A percentile compares a stretch with the other conserved stretches of the same genome.
Conservation (phyloP, 2,113 vertebrate genomes). For the Clarias gariepinus region DNA sequence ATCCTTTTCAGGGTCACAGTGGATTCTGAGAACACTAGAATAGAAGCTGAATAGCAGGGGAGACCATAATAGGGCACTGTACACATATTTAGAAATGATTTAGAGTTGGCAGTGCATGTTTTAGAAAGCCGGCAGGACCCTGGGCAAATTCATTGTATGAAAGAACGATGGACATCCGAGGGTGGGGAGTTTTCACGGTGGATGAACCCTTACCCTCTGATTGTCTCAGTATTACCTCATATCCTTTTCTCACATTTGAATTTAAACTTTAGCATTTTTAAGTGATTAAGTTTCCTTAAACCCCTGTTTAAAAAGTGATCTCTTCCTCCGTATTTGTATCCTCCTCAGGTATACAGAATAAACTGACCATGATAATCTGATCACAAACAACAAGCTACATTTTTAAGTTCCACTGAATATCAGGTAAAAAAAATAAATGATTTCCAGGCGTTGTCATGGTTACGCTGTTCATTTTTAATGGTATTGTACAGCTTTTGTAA, state of each 20-base stretch:
- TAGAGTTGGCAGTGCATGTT: background rate
- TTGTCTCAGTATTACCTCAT: too few relatives aligned
- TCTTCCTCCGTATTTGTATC: background rate
- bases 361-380: background rate
- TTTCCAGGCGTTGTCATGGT: constrained; percentile 26
- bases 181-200: too few relatives aligned
- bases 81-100: background rate
- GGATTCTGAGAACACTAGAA: background rate
- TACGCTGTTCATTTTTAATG: background rate
- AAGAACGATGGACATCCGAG: too few relatives aligned
- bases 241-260: background rate
- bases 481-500: background rate
- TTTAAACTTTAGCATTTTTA: too few relatives aligned
- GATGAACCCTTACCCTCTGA: too few relatives aligned
- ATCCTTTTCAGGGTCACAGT: background rate
- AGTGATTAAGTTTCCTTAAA: background rate
- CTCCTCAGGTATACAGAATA: background rate
- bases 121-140: background rate
- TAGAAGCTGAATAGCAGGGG: background rate
- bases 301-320: background rate
- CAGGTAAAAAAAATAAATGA: background rate
- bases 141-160: background rate
- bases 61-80: background rate
- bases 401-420: background rate
- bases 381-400: background rate